Base-by-base conservation (phyloP, 1,140 invertebrate species). In the Papilio polytes region DNA sequence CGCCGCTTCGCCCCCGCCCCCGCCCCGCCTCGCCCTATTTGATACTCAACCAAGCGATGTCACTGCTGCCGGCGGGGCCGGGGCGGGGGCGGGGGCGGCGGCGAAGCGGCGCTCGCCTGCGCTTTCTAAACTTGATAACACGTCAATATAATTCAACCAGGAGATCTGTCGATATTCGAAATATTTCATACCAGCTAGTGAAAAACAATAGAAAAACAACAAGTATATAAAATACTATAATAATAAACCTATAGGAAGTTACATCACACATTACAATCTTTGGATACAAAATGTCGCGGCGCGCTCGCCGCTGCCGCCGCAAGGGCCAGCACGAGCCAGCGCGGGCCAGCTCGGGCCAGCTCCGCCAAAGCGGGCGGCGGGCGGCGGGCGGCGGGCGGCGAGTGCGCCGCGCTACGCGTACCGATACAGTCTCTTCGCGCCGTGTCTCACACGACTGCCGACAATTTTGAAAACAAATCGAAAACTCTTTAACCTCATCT, bases 231-330 rank as follows among this genome's bases (percentile, higher is more conserved):
- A 88, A 94, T 93, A 91, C 90, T 89, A 92, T 88, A 85, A 92
- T 90, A 89, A 92, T 92, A 93, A 93, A 92, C 86, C 90, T 94
- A 94, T 91, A 93, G 89, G 91, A 92, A 94, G 87, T 91, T 88
- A 91, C 89, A 93, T 92, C 92, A 94, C 91, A 94, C 91, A 89
- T 88, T 88, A 88, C 90, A 92, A 92, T 94, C 92, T 94, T 94
- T 94, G 93, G 93, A 94, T 93, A 94, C 92, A 93, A 93, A 92
- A 90, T 89, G 84, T 87, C 83, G 81, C 85, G 51, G 83, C 88
- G 86, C 80, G 36, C 56, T 12, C 66, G 12, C 74, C 51, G 77
- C 77, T 46, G 66, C 70, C 80, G 81, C 70, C 66, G 80, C 74
- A 20, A 10, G 48, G 15, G 41, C 53, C 46, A 48, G 46, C 46